phyloP scores from a whole-genome alignment of 2,888 invertebrate species.

The Seladonia tumulorum region DNA sequence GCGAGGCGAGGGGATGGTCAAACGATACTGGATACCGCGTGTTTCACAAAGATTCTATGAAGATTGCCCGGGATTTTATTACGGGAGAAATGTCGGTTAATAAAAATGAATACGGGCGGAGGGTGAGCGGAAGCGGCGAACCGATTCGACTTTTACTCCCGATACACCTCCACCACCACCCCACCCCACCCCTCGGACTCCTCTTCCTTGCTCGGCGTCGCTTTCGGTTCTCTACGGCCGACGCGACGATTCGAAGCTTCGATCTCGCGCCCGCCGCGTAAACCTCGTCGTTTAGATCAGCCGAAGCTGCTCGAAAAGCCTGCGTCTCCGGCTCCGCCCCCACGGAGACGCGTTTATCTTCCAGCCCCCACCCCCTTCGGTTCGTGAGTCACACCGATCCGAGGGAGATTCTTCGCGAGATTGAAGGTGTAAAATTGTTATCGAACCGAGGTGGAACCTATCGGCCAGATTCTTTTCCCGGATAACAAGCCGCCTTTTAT shows the following conservation, averaged over 20 bases:
- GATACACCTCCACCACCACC: slow-evolving; percentile 48
- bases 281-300: slow-evolving; percentile 72
- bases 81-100: slow-evolving; percentile 84
- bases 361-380: slow-evolving; percentile 26
- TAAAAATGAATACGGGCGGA: slow-evolving; percentile 82
- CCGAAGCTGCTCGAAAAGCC: slow-evolving; percentile 39
- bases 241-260: slow-evolving; percentile 78
- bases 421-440: slow-evolving; percentile 67
- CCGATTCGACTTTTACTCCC: slow-evolving; percentile 30
- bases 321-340: slow-evolving; percentile 18
- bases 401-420: slow-evolving; percentile 53
- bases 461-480: neutral
- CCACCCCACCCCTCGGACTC: slow-evolving; percentile 52
- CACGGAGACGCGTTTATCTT: slow-evolving; percentile 63
- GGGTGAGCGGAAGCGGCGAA: slow-evolving; percentile 33
- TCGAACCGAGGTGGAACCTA: slow-evolving; percentile 27
- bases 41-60: slow-evolving; percentile 84
- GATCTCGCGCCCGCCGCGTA: slow-evolving; percentile 74
- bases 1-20: slow-evolving; percentile 68
- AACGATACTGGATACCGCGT: slow-evolving; percentile 83
- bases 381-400: slow-evolving; percentile 62
- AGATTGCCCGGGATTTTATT: slow-evolving; percentile 84
- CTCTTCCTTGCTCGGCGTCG: slow-evolving; percentile 49
- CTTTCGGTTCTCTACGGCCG: slow-evolving; percentile 46
- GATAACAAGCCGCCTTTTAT: slow-evolving; percentile 7